phyloP scores from a whole-genome alignment of 2,888 invertebrate species.

The Ormyrus nitidulus region DNA sequence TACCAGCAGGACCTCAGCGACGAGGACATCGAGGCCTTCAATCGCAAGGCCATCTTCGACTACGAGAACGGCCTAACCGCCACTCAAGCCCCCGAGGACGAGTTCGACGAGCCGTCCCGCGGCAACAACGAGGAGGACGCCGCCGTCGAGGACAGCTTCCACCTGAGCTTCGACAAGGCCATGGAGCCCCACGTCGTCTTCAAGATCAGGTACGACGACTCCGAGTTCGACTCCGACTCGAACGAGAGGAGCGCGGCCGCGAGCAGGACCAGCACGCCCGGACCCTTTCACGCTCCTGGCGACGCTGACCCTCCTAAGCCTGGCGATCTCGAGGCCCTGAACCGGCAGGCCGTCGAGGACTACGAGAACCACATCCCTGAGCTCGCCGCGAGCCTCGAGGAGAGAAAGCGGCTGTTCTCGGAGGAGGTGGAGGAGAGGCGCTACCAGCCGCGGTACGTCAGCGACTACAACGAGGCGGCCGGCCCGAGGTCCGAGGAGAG shows the following conservation, averaged over 20 bases:
- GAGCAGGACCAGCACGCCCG: conserved; percentile 46
- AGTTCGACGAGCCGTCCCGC: conserved; percentile 51
- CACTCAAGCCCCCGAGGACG: background rate
- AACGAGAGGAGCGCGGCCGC: conserved; percentile 59
- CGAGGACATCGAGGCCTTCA: conserved; percentile 67
- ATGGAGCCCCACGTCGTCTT: conserved; percentile 72
- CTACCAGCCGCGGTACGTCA: background rate
- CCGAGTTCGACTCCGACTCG: conserved; percentile 68
- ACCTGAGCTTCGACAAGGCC: conserved; percentile 63
- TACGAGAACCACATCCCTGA: conserved; percentile 67
- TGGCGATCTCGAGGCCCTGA: conserved; percentile 66
- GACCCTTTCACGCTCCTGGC: conserved; percentile 61
- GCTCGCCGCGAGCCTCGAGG: conserved; percentile 27
- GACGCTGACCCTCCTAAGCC: conserved; percentile 44
- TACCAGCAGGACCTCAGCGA: conserved; percentile 44
- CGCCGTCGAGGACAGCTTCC: conserved; percentile 51
- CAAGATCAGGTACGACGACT: conserved; percentile 71
- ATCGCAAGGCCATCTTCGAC: conserved; percentile 70
- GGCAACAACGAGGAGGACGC: background rate
- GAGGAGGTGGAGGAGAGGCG: conserved; percentile 24
- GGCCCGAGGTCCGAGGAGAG: background rate
- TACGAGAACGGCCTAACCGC: conserved; percentile 65
- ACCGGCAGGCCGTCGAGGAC: conserved; percentile 68
- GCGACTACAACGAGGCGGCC: conserved; percentile 28
- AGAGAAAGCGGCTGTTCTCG: conserved; percentile 23